phyloP scores from a whole-genome alignment of 2,113 vertebrate species.

The Crotophaga sulcirostris region DNA sequence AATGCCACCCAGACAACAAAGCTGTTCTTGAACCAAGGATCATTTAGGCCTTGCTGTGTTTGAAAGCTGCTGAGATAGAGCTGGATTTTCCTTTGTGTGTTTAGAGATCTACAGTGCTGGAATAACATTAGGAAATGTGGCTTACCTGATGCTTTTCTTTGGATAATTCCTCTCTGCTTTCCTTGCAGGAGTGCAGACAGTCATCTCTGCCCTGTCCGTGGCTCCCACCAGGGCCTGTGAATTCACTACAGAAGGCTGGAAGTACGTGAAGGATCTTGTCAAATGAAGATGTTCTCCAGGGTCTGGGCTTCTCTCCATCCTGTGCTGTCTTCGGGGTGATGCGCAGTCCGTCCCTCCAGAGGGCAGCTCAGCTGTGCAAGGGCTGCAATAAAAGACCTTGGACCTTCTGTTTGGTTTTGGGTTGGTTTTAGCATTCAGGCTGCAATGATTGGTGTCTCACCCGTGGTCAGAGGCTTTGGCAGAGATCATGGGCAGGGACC shows the following conservation, averaged over 20 bases:
- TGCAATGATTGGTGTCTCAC: background rate
- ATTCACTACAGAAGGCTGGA: conserved; percentile 81
- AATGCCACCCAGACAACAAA: background rate
- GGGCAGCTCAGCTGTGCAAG: background rate
- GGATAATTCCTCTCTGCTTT: background rate
- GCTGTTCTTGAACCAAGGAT: background rate
- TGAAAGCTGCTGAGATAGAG: background rate
- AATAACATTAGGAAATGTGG: background rate
- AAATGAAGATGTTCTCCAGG: conserved; percentile 67
- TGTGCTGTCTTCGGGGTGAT: background rate
- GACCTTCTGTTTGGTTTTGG: conserved; percentile 1
- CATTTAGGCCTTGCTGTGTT: background rate
- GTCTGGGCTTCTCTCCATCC: background rate
- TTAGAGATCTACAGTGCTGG: background rate
- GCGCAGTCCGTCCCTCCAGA: background rate
- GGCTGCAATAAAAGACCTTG: conserved; percentile 73
- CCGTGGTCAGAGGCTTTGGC: background rate
- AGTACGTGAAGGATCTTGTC: conserved; percentile 82
- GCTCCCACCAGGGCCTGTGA: conserved; percentile 83
- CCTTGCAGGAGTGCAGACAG: conserved; percentile 82
- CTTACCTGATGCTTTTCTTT: background rate
- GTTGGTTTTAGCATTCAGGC: background rate
- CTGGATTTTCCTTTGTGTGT: background rate
- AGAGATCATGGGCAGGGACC: background rate
- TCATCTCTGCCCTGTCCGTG: conserved; percentile 83